Base-by-base conservation (phyloP, 2,797 vertebrate genomes). In the Brotula barbata region DNA sequence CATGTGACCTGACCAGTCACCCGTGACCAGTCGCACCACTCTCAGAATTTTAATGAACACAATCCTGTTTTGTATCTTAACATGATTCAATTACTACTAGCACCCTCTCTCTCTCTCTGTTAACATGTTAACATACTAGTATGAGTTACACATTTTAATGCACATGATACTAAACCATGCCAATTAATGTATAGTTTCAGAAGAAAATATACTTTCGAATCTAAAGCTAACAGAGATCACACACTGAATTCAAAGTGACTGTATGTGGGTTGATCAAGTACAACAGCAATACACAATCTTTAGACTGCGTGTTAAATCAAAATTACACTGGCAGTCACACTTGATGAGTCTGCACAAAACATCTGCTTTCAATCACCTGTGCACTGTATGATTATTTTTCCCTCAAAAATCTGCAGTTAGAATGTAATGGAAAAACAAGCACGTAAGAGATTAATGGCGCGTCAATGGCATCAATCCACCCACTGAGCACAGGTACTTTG, bases 31-130 rank as follows among this genome's bases (percentile, higher is more conserved):
- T 46, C 14, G 22, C 21, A 23, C 58, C 79, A 70, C 77, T 75
- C 67, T 82, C 73, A 58, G 69, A 67, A 49, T 61, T 56, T 71
- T 76, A 77, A 73, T 78, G 59, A 76, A 58, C 40, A 55, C 71
- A 71, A 41, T 64, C 64, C 58, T 71, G 25, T 77, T 69, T 59
- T 23, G 51, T 42, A 56, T 74, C 47, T 68, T 73, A 57, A 17
- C 14, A 68, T n/a, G n/a, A n/a, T n/a, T n/a, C n/a, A n/a, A n/a
- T n/a, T n/a, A n/a, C n/a, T n/a, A n/a, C n/a, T n/a, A n/a, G n/a
- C 64, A 68, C 53, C 53, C 62, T 49, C 50, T 34, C 59, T 33
- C 47, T 20, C 59, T 21, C 47, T 68, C 53, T 48, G 47, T 57
- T 71, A 52, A 76, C 41, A 58, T 28, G 25, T 59, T 36, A 55